A percentile compares a stretch with the other conserved stretches of the same genome.
phyloP scores from a whole-genome alignment of 2,888 invertebrate genomes.

The Colletes collaris region DNA sequence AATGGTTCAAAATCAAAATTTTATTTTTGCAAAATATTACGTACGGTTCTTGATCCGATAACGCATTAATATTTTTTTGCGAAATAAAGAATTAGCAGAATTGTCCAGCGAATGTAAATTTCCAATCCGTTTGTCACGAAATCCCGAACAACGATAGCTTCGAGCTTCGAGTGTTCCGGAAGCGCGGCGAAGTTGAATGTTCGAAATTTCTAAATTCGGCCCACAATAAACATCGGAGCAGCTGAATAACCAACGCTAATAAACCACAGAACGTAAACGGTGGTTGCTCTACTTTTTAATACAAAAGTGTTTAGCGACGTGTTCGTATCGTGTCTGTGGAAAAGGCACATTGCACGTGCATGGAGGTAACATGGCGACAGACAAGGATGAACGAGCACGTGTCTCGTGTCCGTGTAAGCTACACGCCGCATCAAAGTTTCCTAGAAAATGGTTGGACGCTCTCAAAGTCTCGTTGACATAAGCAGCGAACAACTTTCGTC shows the following conservation, averaged over 20 bases:
- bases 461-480: slow-evolving; percentile 57
- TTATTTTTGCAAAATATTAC: too few species aligned
- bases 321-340: not conserved
- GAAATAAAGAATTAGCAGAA: too few species aligned
- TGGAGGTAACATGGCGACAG: not conserved
- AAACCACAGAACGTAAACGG: slow-evolving; percentile 29
- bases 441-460: slow-evolving; percentile 43
- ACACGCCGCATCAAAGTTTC: slow-evolving; percentile 36
- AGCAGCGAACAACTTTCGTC: slow-evolving; percentile 53
- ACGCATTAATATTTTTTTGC: too few species aligned
- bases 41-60: too few species aligned
- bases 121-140: too few species aligned
- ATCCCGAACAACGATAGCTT: not conserved
- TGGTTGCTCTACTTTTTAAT: slow-evolving; percentile 18
- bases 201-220: slow-evolving; percentile 44
- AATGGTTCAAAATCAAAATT: too few species aligned
- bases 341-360: not conserved
- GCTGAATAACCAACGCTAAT: slow-evolving; percentile 50
- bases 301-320: slow-evolving; percentile 9
- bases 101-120: too few species aligned
- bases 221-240: slow-evolving; percentile 43
- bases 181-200: slow-evolving; percentile 26
- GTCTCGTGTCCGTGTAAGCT: slow-evolving; percentile 13
- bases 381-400: slow-evolving; percentile 11
- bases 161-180: not conserved